These are phyloP conservation scores for Takifugu ocellatus DNA, from an alignment of 2,797 vertebrate species.

Conservation along the genomic window DNA sequence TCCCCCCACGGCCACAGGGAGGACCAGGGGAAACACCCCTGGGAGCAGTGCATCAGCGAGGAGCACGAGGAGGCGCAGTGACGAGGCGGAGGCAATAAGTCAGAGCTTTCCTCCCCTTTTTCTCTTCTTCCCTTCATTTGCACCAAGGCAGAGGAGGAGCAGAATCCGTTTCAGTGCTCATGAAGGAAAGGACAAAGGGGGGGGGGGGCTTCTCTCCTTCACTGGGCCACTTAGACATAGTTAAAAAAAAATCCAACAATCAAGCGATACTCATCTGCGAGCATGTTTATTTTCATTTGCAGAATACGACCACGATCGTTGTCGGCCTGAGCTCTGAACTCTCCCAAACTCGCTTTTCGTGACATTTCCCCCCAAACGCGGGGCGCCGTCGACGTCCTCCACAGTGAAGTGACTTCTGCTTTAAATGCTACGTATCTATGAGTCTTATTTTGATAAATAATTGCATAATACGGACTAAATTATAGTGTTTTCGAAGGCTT, in stretches of 20 bases:
- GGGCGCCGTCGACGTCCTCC: conserved; percentile 40
- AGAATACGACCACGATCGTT: conserved; percentile 53
- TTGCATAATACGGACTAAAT: conserved; percentile 46
- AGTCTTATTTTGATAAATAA: conserved; percentile 72
- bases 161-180: conserved; percentile 36
- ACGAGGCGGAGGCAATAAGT: conserved; percentile 25
- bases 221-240: conserved; percentile 33
- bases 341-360: conserved; percentile 45
- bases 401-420: conserved; percentile 64
- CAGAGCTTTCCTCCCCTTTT: conserved; percentile 28
- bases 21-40: conserved; percentile 88
- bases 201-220: conserved; percentile 44
- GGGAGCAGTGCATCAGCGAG: conserved; percentile 93
- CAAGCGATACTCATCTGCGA: conserved; percentile 70
- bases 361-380: conserved; percentile 45
- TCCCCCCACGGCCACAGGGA: conserved; percentile 85
- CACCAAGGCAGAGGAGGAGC: conserved; percentile 24
- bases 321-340: conserved; percentile 43
- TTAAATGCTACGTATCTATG: conserved; percentile 64
- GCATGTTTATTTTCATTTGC: conserved; percentile 73
- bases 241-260: conserved; percentile 33
- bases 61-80: conserved; percentile 80
- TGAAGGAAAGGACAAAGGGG: conserved; percentile 47
- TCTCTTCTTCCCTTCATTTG: conserved; percentile 50
- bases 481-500: conserved; percentile 71